phyloP scores from a whole-genome alignment of 2,888 invertebrate genomes.

The Brachypterus glaber region DNA sequence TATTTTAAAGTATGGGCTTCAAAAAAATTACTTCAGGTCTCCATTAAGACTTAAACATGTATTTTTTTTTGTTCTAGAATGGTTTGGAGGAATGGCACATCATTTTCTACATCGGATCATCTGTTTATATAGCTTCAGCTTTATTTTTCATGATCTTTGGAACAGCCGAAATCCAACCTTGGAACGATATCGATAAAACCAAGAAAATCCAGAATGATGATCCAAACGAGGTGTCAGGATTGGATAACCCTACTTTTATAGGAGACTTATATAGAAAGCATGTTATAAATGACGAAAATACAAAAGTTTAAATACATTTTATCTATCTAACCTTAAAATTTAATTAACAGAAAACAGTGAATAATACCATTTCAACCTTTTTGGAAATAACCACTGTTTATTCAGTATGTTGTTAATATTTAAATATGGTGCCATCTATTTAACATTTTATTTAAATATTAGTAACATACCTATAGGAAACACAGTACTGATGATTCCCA shows the following conservation, averaged over 20 bases:
- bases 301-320: no score
- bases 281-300: conserved; percentile 11
- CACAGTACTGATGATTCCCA: no score
- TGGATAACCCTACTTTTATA: conserved; percentile 21
- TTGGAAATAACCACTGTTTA: no score
- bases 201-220: conserved; percentile 10
- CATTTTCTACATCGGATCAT: conserved; percentile 63
- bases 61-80: conserved; percentile 46
- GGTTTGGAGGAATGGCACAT: conserved; percentile 67
- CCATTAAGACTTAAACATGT: background rate
- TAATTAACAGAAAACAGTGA: no score
- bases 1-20: background rate
- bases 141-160: conserved; percentile 62
- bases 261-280: conserved; percentile 13
- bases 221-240: conserved; percentile 12
- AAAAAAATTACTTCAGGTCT: conserved; percentile 6
- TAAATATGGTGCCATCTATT: no score
- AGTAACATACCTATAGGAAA: no score
- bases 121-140: conserved; percentile 59
- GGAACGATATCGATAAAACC: conserved; percentile 47
- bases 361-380: no score
- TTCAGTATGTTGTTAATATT: no score
- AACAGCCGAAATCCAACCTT: conserved; percentile 59
- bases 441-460: no score
- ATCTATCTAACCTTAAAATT: no score